Conservation (phyloP, 2,888 invertebrate species). For the Drosophila fulvimacula region DNA sequence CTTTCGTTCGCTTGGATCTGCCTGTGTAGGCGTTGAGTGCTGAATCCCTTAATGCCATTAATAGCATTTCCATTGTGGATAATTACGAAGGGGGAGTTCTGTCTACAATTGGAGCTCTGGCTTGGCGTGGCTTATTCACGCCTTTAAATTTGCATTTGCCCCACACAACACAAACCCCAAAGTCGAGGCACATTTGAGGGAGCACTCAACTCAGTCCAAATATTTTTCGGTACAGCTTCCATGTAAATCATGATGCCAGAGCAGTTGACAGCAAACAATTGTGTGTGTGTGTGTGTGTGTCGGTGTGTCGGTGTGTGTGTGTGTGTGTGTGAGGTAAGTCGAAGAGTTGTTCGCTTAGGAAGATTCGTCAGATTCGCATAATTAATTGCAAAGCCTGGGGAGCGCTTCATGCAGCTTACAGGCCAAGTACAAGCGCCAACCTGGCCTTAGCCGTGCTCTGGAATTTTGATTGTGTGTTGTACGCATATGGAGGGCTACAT, state of each 20-base stretch:
- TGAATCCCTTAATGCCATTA: conserved; percentile 81
- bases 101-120: conserved; percentile 73
- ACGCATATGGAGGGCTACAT: conserved; percentile 17
- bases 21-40: background rate
- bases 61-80: conserved; percentile 82
- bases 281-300: conserved; percentile 22
- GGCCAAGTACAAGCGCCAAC: conserved; percentile 47
- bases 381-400: conserved; percentile 81
- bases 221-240: conserved; percentile 48
- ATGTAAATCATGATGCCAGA: conserved; percentile 79
- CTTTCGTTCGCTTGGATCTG: background rate
- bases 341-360: conserved; percentile 78
- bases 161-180: conserved; percentile 16
- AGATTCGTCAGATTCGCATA: conserved; percentile 82
- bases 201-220: conserved; percentile 32
- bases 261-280: conserved; percentile 74
- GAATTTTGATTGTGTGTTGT: conserved; percentile 78
- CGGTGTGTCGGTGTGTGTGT: conserved; percentile 11
- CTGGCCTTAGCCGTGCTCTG: conserved; percentile 68
- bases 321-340: conserved; percentile 64
- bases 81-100: conserved; percentile 68
- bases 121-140: conserved; percentile 78
- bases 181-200: conserved; percentile 46
- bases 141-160: conserved; percentile 80
- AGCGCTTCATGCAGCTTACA: conserved; percentile 52